These are phyloP conservation scores for Cremastobaeus sp. DNA, from an alignment of 2,888 invertebrate genomes.

Conservation along the genomic window DNA sequence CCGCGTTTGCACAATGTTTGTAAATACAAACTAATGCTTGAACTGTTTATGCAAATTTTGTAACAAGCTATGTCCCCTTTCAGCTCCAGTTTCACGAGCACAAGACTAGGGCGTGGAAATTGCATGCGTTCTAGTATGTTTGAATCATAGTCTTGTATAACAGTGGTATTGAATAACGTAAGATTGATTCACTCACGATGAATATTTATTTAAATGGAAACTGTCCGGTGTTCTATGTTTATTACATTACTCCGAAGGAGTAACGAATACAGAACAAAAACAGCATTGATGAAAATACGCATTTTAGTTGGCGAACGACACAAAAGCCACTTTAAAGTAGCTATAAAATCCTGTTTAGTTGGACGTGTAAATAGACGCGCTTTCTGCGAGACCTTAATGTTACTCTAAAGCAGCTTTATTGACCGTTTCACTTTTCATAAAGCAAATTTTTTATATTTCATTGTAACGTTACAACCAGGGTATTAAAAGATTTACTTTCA, in stretches of 20 bases:
- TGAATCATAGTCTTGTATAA: slow-evolving; percentile 5
- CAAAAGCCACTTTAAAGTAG: slow-evolving; percentile 1
- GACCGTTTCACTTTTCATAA: slow-evolving; percentile 6
- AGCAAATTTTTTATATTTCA: slow-evolving; percentile 8
- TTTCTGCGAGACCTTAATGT: slow-evolving; percentile 3
- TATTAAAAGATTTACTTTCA: slow-evolving; percentile 1
- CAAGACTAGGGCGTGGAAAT: slow-evolving; percentile 3
- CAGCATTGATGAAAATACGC: too few species aligned
- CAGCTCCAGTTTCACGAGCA: not conserved
- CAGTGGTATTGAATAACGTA: too few species aligned
- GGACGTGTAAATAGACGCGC: slow-evolving; percentile 6
- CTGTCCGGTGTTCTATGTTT: too few species aligned
- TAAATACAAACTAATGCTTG: slow-evolving; percentile 23
- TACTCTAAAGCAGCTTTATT: slow-evolving; percentile 17
- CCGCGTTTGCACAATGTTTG: slow-evolving; percentile 11
- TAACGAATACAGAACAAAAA: too few species aligned
- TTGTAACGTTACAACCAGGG: not conserved
- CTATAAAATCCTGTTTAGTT: slow-evolving; percentile 9
- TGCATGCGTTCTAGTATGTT: not conserved
- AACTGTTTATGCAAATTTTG: slow-evolving; percentile 24
- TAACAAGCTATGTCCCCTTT: not conserved
- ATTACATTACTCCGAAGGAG: too few species aligned
- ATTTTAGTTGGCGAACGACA: too few species aligned
- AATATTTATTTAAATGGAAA: too few species aligned
- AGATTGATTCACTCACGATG: too few species aligned